These are phyloP conservation scores for Drosophila virilis DNA, from an alignment of 1,140 invertebrate genomes.

Conservation along the genomic window DNA sequence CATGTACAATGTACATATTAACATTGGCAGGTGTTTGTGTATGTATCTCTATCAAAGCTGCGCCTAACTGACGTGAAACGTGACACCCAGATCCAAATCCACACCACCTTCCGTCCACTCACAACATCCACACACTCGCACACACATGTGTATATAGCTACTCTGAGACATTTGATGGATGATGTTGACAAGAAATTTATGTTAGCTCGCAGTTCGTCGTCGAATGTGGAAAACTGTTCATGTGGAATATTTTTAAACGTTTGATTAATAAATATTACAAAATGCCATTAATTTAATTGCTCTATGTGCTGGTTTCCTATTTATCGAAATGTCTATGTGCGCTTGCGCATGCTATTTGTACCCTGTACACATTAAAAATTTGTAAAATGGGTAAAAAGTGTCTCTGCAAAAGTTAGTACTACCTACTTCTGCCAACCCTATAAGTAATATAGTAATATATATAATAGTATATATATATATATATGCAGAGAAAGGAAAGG, in stretches of 20 bases:
- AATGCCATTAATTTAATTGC: conserved; percentile 41
- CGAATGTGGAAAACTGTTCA: not conserved
- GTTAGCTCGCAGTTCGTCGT: conserved; percentile 11
- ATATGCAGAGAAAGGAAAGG: no score
- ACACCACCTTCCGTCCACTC: not conserved
- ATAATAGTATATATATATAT: no score
- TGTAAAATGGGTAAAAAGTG: no score
- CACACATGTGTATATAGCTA: not conserved
- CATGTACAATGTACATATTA: conserved; percentile 7
- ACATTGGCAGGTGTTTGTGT: conserved; percentile 4
- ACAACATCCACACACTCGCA: not conserved
- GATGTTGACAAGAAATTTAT: conserved; percentile 34
- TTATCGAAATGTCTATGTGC: not conserved
- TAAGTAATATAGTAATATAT: no score
- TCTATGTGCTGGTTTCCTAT: not conserved
- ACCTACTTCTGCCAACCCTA: no score
- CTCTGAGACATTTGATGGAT: conserved; percentile 33
- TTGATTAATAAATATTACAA: conserved; percentile 40
- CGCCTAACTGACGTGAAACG: not conserved
- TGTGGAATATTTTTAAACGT: conserved; percentile 23
- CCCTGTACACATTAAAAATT: not conserved
- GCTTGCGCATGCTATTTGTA: not conserved
- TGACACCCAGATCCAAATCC: conserved; percentile 1
- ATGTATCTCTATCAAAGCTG: conserved; percentile 1
- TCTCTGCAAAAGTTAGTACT: no score